Evolutionary conservation across 2,113 vertebrate species (phyloP).

Genomic region (Anarhynchus alexandrinus): DNA sequence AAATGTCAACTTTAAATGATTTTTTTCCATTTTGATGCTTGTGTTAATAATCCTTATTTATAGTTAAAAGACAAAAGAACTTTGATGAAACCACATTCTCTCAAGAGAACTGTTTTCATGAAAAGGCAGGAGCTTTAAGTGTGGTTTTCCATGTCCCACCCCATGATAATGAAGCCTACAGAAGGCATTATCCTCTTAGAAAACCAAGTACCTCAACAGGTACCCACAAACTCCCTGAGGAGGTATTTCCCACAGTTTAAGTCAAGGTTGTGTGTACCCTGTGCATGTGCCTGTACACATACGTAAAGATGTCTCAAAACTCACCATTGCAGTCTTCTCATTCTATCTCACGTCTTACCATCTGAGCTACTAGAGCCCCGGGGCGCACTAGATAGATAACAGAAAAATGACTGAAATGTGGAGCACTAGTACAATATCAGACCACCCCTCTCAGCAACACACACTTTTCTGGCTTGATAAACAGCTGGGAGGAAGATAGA

Average conservation of each 20-base stretch:
- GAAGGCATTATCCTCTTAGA: background rate
- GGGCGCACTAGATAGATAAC: background rate
- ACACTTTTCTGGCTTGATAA: background rate
- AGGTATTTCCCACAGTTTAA: background rate
- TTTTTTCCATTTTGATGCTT: background rate
- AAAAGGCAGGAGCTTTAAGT: background rate
- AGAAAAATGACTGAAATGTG: background rate
- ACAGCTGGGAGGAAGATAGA: background rate
- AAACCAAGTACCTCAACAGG: background rate
- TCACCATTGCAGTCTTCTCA: background rate
- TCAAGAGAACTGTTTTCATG: background rate
- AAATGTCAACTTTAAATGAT: background rate
- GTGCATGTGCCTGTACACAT: background rate
- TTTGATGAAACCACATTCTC: background rate
- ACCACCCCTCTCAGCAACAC: background rate
- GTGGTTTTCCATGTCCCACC: background rate
- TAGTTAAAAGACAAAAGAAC: background rate
- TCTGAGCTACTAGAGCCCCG: background rate
- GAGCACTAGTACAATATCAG: background rate
- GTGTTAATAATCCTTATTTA: background rate
- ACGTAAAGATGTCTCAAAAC: background rate
- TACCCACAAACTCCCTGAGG: background rate
- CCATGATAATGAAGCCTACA: background rate
- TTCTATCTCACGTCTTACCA: background rate
- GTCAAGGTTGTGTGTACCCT: background rate